Percentiles rank a stretch among this genome's conserved stretches.
These are phyloP conservation scores for Sebastes hubbsi DNA, from an alignment of 2,797 vertebrate species.

Conservation along the genomic window DNA sequence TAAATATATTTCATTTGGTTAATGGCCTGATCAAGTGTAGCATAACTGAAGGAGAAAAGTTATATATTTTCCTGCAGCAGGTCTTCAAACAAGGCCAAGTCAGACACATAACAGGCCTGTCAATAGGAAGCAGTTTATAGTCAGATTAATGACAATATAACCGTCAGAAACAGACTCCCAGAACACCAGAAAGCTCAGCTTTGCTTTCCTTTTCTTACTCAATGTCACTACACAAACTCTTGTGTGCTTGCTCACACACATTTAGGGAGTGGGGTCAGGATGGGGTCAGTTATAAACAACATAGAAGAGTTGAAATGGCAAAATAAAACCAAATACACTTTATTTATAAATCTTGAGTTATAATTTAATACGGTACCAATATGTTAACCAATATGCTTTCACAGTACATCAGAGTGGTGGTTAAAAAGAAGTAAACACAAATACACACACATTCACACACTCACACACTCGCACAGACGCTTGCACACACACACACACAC, in stretches of 20 bases:
- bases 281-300: not conserved
- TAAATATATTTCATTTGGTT: not conserved
- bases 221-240: not conserved
- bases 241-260: not conserved
- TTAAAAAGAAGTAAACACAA: slow-evolving; percentile 91
- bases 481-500: slow-evolving; percentile 72
- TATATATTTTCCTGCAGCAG: slow-evolving; percentile 55
- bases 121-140: slow-evolving; percentile 31
- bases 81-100: slow-evolving; percentile 81
- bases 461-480: slow-evolving; percentile 79
- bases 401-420: slow-evolving; percentile 92
- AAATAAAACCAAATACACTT: slow-evolving; percentile 77
- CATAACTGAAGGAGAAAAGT: not conserved
- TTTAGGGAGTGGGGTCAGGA: not conserved
- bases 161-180: slow-evolving; percentile 24
- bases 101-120: slow-evolving; percentile 14
- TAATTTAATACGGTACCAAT: slow-evolving; percentile 91
- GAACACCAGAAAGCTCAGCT: slow-evolving; percentile 7
- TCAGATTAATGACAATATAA: slow-evolving; percentile 39
- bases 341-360: slow-evolving; percentile 96
- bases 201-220: not conserved
- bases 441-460: slow-evolving; percentile 74
- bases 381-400: slow-evolving; percentile 86
- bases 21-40: not conserved
- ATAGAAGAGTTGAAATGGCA: slow-evolving; percentile 28